Conservation (phyloP, 1,140 invertebrate genomes). For the Dysdera silvatica region DNA sequence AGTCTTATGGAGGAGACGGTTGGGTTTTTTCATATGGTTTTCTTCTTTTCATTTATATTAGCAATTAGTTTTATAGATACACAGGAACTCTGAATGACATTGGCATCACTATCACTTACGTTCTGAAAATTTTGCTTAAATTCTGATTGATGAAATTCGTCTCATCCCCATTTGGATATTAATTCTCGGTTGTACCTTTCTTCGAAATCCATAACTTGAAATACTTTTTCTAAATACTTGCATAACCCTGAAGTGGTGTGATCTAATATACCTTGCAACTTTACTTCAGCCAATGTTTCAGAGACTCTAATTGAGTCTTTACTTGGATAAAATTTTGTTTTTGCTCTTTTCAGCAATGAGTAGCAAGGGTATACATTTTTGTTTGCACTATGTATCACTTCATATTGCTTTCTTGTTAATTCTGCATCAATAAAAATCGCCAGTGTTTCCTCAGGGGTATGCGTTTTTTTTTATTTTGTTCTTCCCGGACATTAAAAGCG, state of each 20-base stretch:
- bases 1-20: background rate
- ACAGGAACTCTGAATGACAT: background rate
- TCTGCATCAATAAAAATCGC: background rate
- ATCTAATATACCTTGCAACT: background rate
- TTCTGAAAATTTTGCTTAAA: slow-evolving; percentile 4
- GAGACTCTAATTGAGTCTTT: background rate
- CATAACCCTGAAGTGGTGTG: background rate
- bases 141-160: background rate
- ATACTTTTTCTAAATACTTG: background rate
- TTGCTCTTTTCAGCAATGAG: background rate
- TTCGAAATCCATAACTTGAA: background rate
- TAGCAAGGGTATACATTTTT: slow-evolving; percentile 5
- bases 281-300: no score
- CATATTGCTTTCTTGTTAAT: background rate
- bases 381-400: slow-evolving; percentile 4
- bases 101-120: background rate
- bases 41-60: background rate
- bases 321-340: background rate
- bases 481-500: background rate
- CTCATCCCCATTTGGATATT: background rate
- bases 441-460: background rate
- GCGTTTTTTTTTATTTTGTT: background rate
- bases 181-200: background rate
- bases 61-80: background rate
- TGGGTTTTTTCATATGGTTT: background rate